Base-by-base conservation (phyloP, 2,113 vertebrate species). In the Acrocephalus kingi region DNA sequence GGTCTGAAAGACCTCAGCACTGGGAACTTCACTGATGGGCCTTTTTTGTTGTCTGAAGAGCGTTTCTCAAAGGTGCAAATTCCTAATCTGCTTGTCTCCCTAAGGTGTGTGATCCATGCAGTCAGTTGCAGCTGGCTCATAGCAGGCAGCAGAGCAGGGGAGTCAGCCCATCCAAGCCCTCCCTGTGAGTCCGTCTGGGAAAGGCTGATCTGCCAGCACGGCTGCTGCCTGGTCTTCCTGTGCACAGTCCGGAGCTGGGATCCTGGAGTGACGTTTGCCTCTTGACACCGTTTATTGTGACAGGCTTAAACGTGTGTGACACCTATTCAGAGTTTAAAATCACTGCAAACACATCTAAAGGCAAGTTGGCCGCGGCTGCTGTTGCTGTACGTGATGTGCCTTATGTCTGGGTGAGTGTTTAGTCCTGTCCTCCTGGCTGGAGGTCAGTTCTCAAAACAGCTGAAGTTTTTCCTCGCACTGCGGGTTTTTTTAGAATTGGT, bases 371-470 rank as follows among this genome's bases (percentile, higher is more conserved):
- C 39, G 12, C 0, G 11, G 64, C 48, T 0, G 0, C 75, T 63
- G 48, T 33, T 74, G 37, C 2, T 41, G 61, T 72, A 30, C 7
- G 18, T 88, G 82, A 63, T 0, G 8, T 83, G 71, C 72, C 59
- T 71, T 62, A 3, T n/a, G 59, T 90, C 59, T 90, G 71, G 43
- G 33, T 80, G 71, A 87, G 58, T 71, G 55, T 77, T 88, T 59
- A 84, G 79, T 74, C 48, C 81, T 68, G 37, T 76, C 49, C 20
- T 96, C 14, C 35, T 95, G 91, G 51, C 85, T 87, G 45, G 73
- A 75, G 87, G 81, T 84, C 78, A 75, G 21, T 61, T 91, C 69
- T 92, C 91, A 20, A 79, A 87, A 73, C 7, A 5, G 62, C 52
- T 73, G 2, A 83, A 55, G 12, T 22, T 84, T 58, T 75, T 84